These are phyloP conservation scores for Xiphydria camelus DNA, from an alignment of 2,888 invertebrate genomes.

Conservation along the genomic window DNA sequence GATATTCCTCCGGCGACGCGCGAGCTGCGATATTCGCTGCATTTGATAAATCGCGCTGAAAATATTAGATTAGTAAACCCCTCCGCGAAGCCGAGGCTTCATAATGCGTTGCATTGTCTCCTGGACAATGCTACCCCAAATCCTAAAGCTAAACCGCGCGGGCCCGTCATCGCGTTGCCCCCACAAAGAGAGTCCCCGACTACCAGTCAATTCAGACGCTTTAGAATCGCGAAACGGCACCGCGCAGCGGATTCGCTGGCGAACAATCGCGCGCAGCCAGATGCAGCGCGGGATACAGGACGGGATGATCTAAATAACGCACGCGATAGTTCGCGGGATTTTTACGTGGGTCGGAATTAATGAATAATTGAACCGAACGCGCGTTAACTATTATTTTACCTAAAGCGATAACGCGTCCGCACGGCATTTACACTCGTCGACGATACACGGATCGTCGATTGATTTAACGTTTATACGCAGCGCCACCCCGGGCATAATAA, in stretches of 20 bases:
- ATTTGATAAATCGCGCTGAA: slow-evolving; percentile 8
- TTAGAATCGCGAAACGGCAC: no score
- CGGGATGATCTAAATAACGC: slow-evolving; percentile 16
- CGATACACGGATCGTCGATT: background rate
- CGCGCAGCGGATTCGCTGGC: no score
- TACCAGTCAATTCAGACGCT: no score
- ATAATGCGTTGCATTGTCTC: slow-evolving; percentile 11
- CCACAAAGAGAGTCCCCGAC: no score
- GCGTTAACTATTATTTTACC: slow-evolving; percentile 3
- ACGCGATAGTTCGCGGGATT: no score
- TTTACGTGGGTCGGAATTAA: no score
- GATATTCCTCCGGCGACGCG: no score
- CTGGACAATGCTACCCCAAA: slow-evolving; percentile 9
- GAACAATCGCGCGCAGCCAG: no score
- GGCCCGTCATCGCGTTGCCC: no score
- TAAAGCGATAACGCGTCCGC: background rate
- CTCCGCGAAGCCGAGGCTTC: slow-evolving; percentile 1
- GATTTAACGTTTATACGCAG: background rate
- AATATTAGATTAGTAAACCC: slow-evolving; percentile 10
- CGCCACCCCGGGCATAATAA: no score
- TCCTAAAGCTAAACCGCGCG: slow-evolving; percentile 3
- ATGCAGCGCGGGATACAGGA: slow-evolving; percentile 7
- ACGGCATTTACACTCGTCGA: background rate
- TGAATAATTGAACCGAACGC: slow-evolving; percentile 2
- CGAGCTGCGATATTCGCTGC: background rate